Evolutionary conservation across 2,888 invertebrate species (phyloP).

Genomic region (Hirtodrosophila duncani): DNA sequence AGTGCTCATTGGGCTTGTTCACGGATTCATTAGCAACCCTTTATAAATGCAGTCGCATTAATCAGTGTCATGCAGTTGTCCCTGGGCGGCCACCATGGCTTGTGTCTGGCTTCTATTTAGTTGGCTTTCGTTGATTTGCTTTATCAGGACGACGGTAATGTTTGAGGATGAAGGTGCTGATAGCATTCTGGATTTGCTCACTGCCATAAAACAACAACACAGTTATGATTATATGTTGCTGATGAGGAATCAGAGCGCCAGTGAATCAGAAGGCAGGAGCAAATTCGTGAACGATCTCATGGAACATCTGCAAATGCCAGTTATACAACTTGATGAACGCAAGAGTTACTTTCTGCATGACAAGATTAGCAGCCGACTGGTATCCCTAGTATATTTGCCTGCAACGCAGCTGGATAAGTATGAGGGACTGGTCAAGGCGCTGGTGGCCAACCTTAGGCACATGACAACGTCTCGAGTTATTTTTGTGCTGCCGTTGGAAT

Average conservation of each 20-base stretch:
- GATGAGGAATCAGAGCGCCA: constrained; percentile 32
- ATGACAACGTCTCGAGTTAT: constrained; percentile 61
- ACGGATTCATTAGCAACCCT: constrained; percentile 48
- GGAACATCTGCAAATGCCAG: constrained; percentile 43
- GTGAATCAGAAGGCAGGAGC: neutral
- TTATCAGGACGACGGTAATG: no score
- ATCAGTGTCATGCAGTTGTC: constrained; percentile 36
- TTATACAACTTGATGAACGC: constrained; percentile 56
- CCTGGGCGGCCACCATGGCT: constrained; percentile 34
- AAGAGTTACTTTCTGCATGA: constrained; percentile 45
- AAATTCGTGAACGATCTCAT: constrained; percentile 25
- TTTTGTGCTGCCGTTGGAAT: constrained; percentile 45
- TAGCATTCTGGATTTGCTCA: constrained; percentile 33
- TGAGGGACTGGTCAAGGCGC: constrained; percentile 37
- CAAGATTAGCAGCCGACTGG: constrained; percentile 35
- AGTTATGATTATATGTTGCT: constrained; percentile 45
- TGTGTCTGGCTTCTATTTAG: constrained; percentile 7
- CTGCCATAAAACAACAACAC: constrained; percentile 22
- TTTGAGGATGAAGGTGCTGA: constrained; percentile 3
- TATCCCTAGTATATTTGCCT: constrained; percentile 54
- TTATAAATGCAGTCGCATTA: constrained; percentile 44
- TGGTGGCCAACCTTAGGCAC: constrained; percentile 53
- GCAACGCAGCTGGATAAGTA: constrained; percentile 31
- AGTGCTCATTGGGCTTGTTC: constrained; percentile 10
- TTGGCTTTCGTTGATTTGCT: constrained; percentile 11